Evolutionary conservation across 1,140 invertebrate genomes (phyloP).

Genomic region (Rhynchophorus ferrugineus): DNA sequence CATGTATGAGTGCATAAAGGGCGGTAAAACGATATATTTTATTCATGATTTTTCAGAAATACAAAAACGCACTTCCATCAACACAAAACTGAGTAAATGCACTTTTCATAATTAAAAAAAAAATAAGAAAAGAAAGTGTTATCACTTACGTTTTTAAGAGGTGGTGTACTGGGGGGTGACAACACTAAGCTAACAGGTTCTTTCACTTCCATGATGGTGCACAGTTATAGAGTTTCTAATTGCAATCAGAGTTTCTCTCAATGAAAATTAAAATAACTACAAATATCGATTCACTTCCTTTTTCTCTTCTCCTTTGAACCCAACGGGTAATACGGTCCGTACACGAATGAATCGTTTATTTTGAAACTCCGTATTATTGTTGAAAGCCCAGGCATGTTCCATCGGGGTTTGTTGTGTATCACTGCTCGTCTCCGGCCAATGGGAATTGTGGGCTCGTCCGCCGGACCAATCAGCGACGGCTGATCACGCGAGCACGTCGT

Average conservation of each 20-base stretch:
- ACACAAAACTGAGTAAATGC: too few relatives aligned
- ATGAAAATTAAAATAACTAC: too few relatives aligned
- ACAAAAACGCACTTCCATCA: too few relatives aligned
- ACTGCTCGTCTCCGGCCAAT: slow-evolving; percentile 41
- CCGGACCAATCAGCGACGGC: slow-evolving; percentile 38
- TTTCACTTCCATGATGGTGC: slow-evolving; percentile 11
- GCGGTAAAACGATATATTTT: background rate
- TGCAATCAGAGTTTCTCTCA: background rate
- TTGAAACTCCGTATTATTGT: slow-evolving; percentile 34
- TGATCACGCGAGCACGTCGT: slow-evolving; percentile 46
- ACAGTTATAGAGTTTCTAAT: background rate
- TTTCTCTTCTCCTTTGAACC: background rate
- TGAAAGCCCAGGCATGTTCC: slow-evolving; percentile 25
- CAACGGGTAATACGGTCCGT: slow-evolving; percentile 6
- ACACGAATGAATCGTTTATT: slow-evolving; percentile 29
- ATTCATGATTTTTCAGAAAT: background rate
- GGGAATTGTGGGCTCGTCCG: slow-evolving; percentile 41
- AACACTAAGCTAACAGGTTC: slow-evolving; percentile 31
- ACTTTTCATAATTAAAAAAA: slow-evolving; percentile 20
- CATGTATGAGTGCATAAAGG: background rate
- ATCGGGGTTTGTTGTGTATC: slow-evolving; percentile 31
- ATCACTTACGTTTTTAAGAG: slow-evolving; percentile 49
- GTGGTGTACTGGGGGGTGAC: slow-evolving; percentile 53
- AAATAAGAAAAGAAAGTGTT: too few relatives aligned
- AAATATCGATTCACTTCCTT: background rate